These are phyloP conservation scores for Palloptera scutellata DNA, from an alignment of 2,888 invertebrate species.

Conservation along the genomic window DNA sequence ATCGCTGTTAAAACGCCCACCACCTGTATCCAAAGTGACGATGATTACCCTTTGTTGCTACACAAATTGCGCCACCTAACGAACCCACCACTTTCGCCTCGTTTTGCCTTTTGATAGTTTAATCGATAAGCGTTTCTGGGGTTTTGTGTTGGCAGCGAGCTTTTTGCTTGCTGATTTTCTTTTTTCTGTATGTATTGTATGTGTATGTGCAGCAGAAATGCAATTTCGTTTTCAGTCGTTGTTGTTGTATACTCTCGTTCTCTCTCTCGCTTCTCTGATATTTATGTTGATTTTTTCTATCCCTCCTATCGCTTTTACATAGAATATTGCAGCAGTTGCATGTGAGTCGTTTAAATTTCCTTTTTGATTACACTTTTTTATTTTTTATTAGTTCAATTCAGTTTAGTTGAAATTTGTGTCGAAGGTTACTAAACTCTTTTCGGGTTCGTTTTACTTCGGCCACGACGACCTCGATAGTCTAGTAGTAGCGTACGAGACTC, in stretches of 20 bases:
- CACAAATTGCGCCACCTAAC: conserved; percentile 1
- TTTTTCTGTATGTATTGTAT: conserved; percentile 9
- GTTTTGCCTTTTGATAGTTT: conserved; percentile 41
- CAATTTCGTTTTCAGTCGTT: conserved; percentile 14
- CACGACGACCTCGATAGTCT: too few species aligned
- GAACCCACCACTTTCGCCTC: background rate
- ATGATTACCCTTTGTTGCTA: conserved; percentile 13
- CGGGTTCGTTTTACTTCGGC: conserved; percentile 6
- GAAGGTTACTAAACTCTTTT: conserved; percentile 54
- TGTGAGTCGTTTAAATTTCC: conserved; percentile 9
- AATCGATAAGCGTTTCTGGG: conserved; percentile 47
- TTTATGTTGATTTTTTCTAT: background rate
- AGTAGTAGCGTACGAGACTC: too few species aligned
- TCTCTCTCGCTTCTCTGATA: background rate
- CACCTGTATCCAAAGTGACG: conserved; percentile 1
- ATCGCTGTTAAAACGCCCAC: background rate
- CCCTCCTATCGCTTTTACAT: background rate
- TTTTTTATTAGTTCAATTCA: conserved; percentile 6
- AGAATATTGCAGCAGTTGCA: conserved; percentile 7
- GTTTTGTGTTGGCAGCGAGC: background rate
- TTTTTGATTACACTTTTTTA: conserved; percentile 13
- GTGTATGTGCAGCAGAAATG: conserved; percentile 3
- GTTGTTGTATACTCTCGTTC: conserved; percentile 12
- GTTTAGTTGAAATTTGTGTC: conserved; percentile 36
- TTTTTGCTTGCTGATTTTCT: conserved; percentile 23